Base-by-base conservation (phyloP, 1,140 invertebrate species). In the Venturia canescens region DNA sequence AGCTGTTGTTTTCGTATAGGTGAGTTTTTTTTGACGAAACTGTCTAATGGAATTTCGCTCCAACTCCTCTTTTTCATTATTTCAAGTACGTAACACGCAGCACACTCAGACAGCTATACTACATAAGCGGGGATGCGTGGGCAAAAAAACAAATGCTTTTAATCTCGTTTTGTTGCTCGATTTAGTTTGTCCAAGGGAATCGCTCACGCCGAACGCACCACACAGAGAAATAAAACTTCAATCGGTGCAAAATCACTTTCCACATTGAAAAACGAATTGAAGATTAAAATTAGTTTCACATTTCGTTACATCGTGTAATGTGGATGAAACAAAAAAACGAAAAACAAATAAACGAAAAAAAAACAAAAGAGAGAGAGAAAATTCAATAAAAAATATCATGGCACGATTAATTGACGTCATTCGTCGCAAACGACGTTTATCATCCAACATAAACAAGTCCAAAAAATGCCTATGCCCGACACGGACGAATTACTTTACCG, bases 51-150 rank as follows among this genome's bases (percentile, higher is more conserved):
- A 7, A 34, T 34, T 34, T 34, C 31, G 31, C 31, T 34, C 7
- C 7, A 34, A 34, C 3, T 16, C 6, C 16, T 67, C 31, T 72
- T 29, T 72, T 63, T 60, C 44, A 48, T 72, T 60, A 60, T 77
- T 77, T 72, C 27, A 75, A 71, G 13, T 44, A 85, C 81, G 83
- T 79, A 82, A 88, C 86, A 89, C 88, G 87, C 88, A 90, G 86
- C 88, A 90, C 86, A 90, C 88, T 89, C 84, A 85, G 83, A 88
- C 85, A 89, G 80, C 87, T 90, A 88, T 83, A 57, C 88, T 90
- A 89, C 87, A 84, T 76, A 88, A 88, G 86, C 86, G 83, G 72
- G 75, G 84, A 84, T 84, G 83, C 87, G 81, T 85, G 86, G 34
- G 38, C 29, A 34, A 21, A 44, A 71, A 13, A 71, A 44, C 6